phyloP scores from a whole-genome alignment of 2,888 invertebrate species.

The Eretmocerus hayati region DNA sequence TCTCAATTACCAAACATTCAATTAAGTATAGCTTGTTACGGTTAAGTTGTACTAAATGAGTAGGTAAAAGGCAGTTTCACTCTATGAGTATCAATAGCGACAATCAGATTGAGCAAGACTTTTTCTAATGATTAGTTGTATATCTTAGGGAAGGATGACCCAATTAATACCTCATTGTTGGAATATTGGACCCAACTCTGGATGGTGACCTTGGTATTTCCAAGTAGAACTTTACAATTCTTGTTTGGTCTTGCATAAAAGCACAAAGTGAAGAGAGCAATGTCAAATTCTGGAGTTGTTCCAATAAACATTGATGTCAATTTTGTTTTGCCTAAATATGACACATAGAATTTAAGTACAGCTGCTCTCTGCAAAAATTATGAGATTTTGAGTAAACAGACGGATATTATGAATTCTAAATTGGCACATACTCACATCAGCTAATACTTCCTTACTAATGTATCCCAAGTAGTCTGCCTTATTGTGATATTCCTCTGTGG shows the following conservation, averaged over 20 bases:
- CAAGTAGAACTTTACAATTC: slow-evolving; percentile 44
- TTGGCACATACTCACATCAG: slow-evolving; percentile 29
- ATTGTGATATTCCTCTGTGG: slow-evolving; percentile 46
- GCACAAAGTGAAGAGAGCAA: slow-evolving; percentile 55
- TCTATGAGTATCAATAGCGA: background rate
- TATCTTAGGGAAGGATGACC: slow-evolving; percentile 17
- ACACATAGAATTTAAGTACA: slow-evolving; percentile 39
- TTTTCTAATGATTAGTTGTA: slow-evolving; percentile 1
- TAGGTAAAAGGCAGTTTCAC: slow-evolving; percentile 7
- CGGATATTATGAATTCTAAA: background rate
- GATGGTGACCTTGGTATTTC: slow-evolving; percentile 43
- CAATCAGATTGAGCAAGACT: background rate
- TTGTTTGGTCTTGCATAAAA: slow-evolving; percentile 49
- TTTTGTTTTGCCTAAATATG: slow-evolving; percentile 42
- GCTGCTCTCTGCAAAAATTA: slow-evolving; percentile 35
- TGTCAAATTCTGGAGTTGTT: slow-evolving; percentile 54
- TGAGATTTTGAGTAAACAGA: background rate
- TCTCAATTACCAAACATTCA: slow-evolving; percentile 6
- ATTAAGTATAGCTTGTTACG: slow-evolving; percentile 10
- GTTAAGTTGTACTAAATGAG: slow-evolving; percentile 16
- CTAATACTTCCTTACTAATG: slow-evolving; percentile 33
- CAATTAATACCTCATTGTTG: slow-evolving; percentile 13
- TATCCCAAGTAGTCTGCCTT: slow-evolving; percentile 46
- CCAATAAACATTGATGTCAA: slow-evolving; percentile 47
- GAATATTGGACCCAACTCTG: slow-evolving; percentile 36